Conservation (phyloP, 2,113 vertebrate species). For the Triplophysa rosa region DNA sequence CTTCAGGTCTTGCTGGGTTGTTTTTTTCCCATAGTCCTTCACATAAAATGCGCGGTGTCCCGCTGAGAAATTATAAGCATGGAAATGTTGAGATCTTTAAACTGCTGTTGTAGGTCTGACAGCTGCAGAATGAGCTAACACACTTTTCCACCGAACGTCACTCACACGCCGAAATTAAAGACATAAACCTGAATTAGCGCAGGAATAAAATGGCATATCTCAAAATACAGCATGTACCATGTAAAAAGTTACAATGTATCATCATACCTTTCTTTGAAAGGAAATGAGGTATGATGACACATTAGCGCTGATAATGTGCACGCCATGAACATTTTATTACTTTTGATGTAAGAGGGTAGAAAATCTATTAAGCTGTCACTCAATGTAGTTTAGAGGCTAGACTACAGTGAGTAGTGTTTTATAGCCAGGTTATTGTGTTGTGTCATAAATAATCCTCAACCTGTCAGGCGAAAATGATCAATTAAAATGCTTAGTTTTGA, state of each 20-base stretch:
- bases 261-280: too few relatives aligned
- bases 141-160: conserved; percentile 62
- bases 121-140: conserved; percentile 70
- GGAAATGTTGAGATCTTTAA: conserved; percentile 43
- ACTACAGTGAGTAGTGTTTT: conserved; percentile 49
- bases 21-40: conserved; percentile 63
- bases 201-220: conserved; percentile 45
- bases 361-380: conserved; percentile 61
- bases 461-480: too few relatives aligned
- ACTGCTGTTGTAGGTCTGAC: conserved; percentile 48
- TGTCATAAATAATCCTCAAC: too few relatives aligned
- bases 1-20: conserved; percentile 47
- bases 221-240: background rate
- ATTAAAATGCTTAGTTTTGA: too few relatives aligned
- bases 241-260: too few relatives aligned
- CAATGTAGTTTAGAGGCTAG: conserved; percentile 60
- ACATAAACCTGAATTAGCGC: background rate
- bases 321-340: conserved; percentile 55
- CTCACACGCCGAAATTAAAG: background rate
- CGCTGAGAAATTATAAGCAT: conserved; percentile 61
- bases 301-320: conserved; percentile 44
- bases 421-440: conserved; percentile 59
- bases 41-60: conserved; percentile 59
- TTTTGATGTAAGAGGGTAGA: conserved; percentile 59
- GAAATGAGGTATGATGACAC: too few relatives aligned